Base-by-base conservation (phyloP, 2,113 vertebrate species). In the Ranitomeya imitator region DNA sequence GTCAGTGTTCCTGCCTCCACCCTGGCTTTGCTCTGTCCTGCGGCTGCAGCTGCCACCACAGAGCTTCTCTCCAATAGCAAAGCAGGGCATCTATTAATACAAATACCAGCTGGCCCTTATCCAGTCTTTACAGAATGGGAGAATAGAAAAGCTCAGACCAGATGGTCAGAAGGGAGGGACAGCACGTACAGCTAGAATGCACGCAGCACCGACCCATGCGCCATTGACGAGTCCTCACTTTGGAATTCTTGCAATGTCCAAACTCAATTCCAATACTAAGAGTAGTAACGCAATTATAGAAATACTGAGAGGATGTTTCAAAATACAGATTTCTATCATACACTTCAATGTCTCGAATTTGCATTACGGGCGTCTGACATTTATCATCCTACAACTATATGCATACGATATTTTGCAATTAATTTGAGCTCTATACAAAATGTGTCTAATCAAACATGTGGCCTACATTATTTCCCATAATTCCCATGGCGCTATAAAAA, bases 11-110 rank as follows among this genome's bases (percentile, higher is more conserved):
- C 81, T 78, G 81, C 77, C 87, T 69, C 80, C 57, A 84, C 80
- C 79, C 81, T 78, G 81, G 73, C 21, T 88, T 79, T 71, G 65
- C 26, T 73, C 23, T 74, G 86, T 87, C 86, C 60, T 88, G 79
- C 8, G n/a, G 71, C 81, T 84, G 71, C 80, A 88, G 71, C 87
- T 88, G 81, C 81, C 69, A 61, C 79, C 81, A 84, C 23, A 78
- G 67, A 84, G 54, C 65, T 88, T 65, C 54, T 82, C 78, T 60
- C 86, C 63, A 88, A 82, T 61, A 82, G 80, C 69, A 88, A 88
- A 84, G 19, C 80, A 88, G 87, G 87, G 71, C 86, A 88, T 88
- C 80, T 88, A 88, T 84, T 88, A 88, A 84, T 88, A 88, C 81
- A 84, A 83, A 88, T 83, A 54, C 87, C 80, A 84, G 80, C 81